These are phyloP conservation scores for Neopipo cinnamomea DNA, from an alignment of 2,113 vertebrate species.

Conservation along the genomic window DNA sequence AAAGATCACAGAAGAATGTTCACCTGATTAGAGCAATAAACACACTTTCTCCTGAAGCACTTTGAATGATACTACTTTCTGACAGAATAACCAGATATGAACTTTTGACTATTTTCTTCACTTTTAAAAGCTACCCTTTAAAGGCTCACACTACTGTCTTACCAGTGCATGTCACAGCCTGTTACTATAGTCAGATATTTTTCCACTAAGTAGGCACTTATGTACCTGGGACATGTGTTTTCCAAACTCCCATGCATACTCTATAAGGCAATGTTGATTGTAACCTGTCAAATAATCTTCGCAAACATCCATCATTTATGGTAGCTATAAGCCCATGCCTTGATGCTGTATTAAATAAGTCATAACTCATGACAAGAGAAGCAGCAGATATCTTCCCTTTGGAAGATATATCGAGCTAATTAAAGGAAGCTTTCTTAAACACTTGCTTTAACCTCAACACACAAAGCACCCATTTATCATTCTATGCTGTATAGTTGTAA, in stretches of 20 bases:
- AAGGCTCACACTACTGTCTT: neutral
- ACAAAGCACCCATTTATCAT: neutral
- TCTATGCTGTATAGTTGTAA: neutral
- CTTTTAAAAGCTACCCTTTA: neutral
- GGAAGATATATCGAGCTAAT: neutral
- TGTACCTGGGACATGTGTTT: neutral
- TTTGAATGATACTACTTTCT: neutral
- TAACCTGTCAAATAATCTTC: conserved; percentile 3
- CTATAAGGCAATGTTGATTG: conserved; percentile 42
- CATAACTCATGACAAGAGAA: neutral
- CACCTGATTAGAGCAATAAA: neutral
- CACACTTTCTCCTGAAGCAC: neutral
- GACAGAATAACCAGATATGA: neutral
- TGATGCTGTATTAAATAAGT: neutral
- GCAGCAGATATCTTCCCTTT: neutral
- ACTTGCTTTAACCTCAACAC: neutral
- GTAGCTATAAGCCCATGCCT: neutral
- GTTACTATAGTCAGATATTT: neutral
- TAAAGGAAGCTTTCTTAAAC: conserved; percentile 16
- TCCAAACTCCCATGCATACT: neutral
- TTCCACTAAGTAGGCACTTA: conserved; percentile 2
- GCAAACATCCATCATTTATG: conserved; percentile 9
- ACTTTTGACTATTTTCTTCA: neutral
- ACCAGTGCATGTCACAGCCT: neutral
- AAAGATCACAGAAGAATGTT: neutral